Evolutionary conservation across 2,113 vertebrate genomes (phyloP).

Genomic region (Tenrec ecaudatus): DNA sequence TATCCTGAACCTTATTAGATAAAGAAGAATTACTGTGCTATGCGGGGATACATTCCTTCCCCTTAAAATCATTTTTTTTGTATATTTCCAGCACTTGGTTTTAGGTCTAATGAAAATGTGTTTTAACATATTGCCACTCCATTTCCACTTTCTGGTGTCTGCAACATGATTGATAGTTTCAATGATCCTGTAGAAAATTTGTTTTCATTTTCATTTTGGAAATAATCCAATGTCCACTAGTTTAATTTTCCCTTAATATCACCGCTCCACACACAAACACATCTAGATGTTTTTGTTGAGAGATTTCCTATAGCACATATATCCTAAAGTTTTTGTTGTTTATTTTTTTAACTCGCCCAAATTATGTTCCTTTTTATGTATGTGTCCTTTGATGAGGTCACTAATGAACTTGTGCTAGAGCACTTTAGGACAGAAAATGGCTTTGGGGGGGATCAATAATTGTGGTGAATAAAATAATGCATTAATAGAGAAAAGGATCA

Average conservation of each 20-base stretch:
- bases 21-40: constrained; percentile 65
- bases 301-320: background rate
- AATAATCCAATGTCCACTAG: background rate
- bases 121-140: constrained; percentile 11
- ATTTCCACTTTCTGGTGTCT: constrained; percentile 52
- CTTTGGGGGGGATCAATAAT: constrained; percentile 74
- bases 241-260: background rate
- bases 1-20: constrained; percentile 61
- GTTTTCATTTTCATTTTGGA: background rate
- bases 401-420: constrained; percentile 65
- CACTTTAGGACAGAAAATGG: constrained; percentile 55
- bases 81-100: constrained; percentile 54
- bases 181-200: background rate
- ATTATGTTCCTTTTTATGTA: constrained; percentile 51
- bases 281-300: background rate
- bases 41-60: constrained; percentile 40
- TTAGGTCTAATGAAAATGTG: constrained; percentile 12
- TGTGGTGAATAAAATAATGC: constrained; percentile 64
- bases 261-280: background rate
- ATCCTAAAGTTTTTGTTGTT: constrained; percentile 42
- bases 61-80: constrained; percentile 73
- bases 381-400: constrained; percentile 53
- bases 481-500: constrained; percentile 49
- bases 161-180: background rate
- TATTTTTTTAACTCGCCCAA: background rate